Evolutionary conservation across 2,797 vertebrate genomes (phyloP), one percentile per base, ranked within the genome.

Genomic region (Holocentrus rufus): DNA sequence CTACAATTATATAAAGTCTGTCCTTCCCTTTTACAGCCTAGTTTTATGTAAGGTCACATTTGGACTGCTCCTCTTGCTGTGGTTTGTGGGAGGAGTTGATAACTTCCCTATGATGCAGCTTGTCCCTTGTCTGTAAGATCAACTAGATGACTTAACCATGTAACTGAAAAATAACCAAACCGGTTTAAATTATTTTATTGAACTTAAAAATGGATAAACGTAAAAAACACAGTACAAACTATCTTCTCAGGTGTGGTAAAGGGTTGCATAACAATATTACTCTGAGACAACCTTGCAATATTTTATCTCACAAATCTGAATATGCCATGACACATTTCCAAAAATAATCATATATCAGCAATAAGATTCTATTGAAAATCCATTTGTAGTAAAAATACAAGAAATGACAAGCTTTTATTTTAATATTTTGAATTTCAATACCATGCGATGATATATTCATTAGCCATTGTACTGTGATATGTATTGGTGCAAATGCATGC

Each of bases 171-270:
- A 60, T 62, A 74, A 20, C 11, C 30, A 39, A 57, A 61, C 3
- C n/a, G n/a, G 66, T 81, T 91, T 89, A 88, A 90, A 88, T 90
- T 63, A 88, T 65, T 93, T 93, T 93, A 93, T 93, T 94, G 69
- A 78, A 75, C 59, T 87, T 72, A 81, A 61, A 90, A 90, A 81
- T 73, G 54, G 27, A 70, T 80, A 60, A 80, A 78, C 23, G 22
- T 81, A 74, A 67, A 90, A 72, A 74, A 74, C 50, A 80, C 64
- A 81, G 62, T 17, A 84, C 61, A 87, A 60, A 75, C 54, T 31
- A 60, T 64, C 34, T 78, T 80, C 31, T 77, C 55, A 63, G 63
- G 63, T 82, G 67, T 46, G 72, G 67, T 63, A 47, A 77, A 42
- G 59, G 72, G 59, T 47, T 88, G 65, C 71, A 88, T 78, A 81